phyloP scores from a whole-genome alignment of 1,140 invertebrate species.

The Cyclina sinensis region DNA sequence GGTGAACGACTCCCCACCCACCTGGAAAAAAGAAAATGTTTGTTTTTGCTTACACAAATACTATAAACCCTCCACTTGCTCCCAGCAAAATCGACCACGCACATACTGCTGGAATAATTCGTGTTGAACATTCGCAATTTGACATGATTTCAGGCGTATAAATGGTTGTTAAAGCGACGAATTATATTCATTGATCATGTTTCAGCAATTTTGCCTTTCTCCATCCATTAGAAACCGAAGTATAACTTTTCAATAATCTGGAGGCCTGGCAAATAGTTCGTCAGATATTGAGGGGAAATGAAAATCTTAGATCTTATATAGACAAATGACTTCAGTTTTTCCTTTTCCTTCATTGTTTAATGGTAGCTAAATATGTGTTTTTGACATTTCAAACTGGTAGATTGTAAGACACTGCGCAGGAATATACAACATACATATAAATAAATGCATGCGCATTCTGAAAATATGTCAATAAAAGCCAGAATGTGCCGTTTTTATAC shows the following conservation, averaged over 20 bases:
- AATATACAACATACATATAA: slow-evolving; percentile 7
- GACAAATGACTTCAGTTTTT: no score
- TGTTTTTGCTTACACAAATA: slow-evolving; percentile 93
- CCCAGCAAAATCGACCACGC: slow-evolving; percentile 97
- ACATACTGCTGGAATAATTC: slow-evolving; percentile 95
- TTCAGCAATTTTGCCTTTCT: slow-evolving; percentile 14
- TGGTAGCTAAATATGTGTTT: no score
- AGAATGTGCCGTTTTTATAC: no score
- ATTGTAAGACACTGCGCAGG: no score
- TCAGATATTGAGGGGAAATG: no score
- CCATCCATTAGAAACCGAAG: not conserved
- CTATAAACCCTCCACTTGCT: slow-evolving; percentile 97
- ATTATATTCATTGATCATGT: slow-evolving; percentile 6
- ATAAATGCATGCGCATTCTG: not conserved
- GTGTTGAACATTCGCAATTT: slow-evolving; percentile 82
- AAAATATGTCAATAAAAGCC: not conserved
- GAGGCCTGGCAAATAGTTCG: no score
- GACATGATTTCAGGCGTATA: slow-evolving; percentile 68
- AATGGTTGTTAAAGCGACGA: not conserved
- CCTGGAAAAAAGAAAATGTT: not conserved
- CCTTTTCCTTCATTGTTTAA: no score
- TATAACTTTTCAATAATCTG: no score
- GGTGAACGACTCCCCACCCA: slow-evolving; percentile 27
- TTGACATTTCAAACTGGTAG: no score
- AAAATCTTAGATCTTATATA: no score